These are phyloP conservation scores for Polymixis flavicincta DNA, from an alignment of 2,888 invertebrate genomes.

Conservation along the genomic window DNA sequence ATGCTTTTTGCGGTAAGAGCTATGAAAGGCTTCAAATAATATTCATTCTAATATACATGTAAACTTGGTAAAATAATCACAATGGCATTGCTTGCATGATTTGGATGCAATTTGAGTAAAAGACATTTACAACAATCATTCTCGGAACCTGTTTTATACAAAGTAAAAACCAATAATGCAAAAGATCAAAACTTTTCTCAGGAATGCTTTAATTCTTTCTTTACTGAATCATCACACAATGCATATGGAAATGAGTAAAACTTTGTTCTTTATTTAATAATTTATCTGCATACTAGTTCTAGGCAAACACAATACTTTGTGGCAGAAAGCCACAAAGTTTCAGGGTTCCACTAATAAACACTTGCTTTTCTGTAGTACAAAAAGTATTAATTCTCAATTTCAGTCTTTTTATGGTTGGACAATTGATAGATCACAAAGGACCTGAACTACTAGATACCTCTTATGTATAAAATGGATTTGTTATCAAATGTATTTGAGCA, in stretches of 20 bases:
- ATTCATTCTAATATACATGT: neutral
- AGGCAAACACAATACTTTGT: neutral
- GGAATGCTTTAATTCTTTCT: neutral
- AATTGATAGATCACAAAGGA: neutral
- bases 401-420: neutral
- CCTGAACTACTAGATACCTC: neutral
- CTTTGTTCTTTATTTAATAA: neutral
- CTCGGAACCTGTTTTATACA: no score
- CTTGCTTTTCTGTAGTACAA: neutral
- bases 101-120: neutral
- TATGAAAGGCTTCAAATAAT: neutral
- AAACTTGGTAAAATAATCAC: no score
- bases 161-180: no score
- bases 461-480: neutral
- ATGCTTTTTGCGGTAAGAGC: neutral
- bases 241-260: no score
- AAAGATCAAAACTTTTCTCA: no score
- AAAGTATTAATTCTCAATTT: neutral
- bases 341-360: neutral
- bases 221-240: neutral
- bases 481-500: neutral
- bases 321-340: no score
- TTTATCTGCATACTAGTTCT: neutral
- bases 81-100: constrained; percentile 2
- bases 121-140: no score